These are phyloP conservation scores for Microcebus murinus DNA, from an alignment of 2,113 vertebrate species.

Conservation along the genomic window DNA sequence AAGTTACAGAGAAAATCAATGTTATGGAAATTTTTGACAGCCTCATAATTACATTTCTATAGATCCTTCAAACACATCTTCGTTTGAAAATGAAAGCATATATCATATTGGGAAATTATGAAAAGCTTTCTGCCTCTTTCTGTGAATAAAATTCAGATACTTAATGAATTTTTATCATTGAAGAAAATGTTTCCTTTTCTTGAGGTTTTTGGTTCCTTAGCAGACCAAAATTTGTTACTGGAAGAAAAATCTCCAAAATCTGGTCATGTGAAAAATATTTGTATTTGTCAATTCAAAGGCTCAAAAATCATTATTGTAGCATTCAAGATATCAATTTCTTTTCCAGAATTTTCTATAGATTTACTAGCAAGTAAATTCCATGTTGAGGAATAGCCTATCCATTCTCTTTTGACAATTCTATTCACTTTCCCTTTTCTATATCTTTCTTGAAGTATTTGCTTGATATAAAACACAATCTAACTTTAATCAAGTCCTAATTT, in stretches of 20 bases:
- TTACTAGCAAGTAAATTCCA: background rate
- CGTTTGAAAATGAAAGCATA: constrained; percentile 21
- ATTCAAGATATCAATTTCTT: background rate
- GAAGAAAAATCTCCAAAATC: background rate
- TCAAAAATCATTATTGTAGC: background rate
- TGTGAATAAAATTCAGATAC: background rate
- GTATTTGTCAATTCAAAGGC: background rate
- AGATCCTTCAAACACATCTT: background rate
- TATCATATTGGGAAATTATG: background rate
- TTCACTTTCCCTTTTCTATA: background rate
- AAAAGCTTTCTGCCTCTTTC: background rate
- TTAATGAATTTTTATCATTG: background rate
- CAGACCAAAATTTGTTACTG: background rate
- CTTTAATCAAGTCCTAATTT: background rate
- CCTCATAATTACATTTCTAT: constrained; percentile 13
- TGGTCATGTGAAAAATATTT: background rate
- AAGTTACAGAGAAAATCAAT: background rate
- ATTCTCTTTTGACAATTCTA: background rate
- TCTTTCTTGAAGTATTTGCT: background rate
- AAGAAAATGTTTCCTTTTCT: background rate
- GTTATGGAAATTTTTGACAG: background rate
- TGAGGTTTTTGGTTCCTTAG: background rate
- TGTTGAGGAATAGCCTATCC: background rate
- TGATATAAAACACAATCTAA: background rate
- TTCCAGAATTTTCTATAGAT: background rate